These are phyloP conservation scores for Aurelia coerulea DNA, from an alignment of 30 jellyfish, hydroid and myxozoan genomes.

Conservation along the genomic window DNA sequence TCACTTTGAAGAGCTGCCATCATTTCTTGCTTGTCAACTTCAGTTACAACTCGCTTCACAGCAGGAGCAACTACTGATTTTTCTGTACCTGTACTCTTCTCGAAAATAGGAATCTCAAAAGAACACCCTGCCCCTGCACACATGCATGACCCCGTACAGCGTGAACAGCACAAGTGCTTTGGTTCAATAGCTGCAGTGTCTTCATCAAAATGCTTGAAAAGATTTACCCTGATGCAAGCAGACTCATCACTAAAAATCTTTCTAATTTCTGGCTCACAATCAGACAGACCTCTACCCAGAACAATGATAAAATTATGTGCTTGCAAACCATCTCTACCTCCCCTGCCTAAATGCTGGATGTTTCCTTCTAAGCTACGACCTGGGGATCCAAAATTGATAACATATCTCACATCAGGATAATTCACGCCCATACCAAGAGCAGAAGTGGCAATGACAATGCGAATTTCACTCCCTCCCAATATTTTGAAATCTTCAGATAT, in stretches of 20 bases:
- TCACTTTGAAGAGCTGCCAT: conserved; percentile 12
- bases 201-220: too few relatives aligned
- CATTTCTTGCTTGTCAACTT: conserved; percentile 2
- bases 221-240: too few relatives aligned
- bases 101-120: too few relatives aligned
- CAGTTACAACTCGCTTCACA: conserved; percentile 1
- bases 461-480: conserved; percentile 10
- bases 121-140: too few relatives aligned
- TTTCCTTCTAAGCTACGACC: conserved; percentile 11
- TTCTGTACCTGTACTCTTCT: too few relatives aligned
- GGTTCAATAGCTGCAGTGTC: too few relatives aligned
- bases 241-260: neutral
- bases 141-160: too few relatives aligned
- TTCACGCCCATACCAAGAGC: conserved; percentile 6
- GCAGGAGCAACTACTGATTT: too few relatives aligned
- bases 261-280: conserved; percentile 6
- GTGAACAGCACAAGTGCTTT: too few relatives aligned
- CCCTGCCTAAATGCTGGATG: neutral
- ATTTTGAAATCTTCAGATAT: conserved; percentile 9
- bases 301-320: conserved; percentile 5
- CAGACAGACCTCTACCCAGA: conserved; percentile 6
- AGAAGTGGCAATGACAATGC: neutral
- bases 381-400: conserved; percentile 12
- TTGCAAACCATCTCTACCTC: conserved; percentile 11
- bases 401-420: conserved; percentile 8